Evolutionary conservation across 2,797 vertebrate genomes (phyloP).

Genomic region (Epinephelus awoara): DNA sequence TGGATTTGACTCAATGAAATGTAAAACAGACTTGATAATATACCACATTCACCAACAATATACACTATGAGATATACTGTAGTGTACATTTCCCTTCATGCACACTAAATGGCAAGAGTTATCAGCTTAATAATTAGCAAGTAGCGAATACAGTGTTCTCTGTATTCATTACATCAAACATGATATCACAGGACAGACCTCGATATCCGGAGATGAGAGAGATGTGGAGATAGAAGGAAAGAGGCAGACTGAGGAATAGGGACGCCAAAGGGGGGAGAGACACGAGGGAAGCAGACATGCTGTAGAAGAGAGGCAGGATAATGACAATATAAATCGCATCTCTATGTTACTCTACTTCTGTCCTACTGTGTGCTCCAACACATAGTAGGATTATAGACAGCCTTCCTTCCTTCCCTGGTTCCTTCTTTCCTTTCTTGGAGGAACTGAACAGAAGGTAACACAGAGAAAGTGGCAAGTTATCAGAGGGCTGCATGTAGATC

Average conservation of each 20-base stretch:
- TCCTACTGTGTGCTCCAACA: slow-evolving; percentile 11
- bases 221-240: slow-evolving; percentile 7
- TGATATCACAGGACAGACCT: slow-evolving; percentile 43
- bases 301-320: slow-evolving; percentile 20
- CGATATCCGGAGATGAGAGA: slow-evolving; percentile 37
- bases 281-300: slow-evolving; percentile 24
- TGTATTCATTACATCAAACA: slow-evolving; percentile 23
- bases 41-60: neutral
- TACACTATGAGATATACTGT: neutral
- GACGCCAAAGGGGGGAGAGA: neutral
- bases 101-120: neutral
- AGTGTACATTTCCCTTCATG: neutral
- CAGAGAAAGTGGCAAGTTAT: too few species aligned
- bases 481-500: neutral
- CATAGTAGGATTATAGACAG: slow-evolving; percentile 18
- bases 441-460: neutral
- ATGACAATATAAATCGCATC: slow-evolving; percentile 46
- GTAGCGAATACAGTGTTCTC: slow-evolving; percentile 13
- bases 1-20: slow-evolving; percentile 8
- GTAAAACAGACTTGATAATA: neutral
- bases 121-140: slow-evolving; percentile 41
- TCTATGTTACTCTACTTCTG: slow-evolving; percentile 16
- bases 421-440: neutral
- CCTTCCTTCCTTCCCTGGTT: neutral
- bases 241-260: slow-evolving; percentile 7